Evolutionary conservation across 2,797 vertebrate species (phyloP).

Genomic region (Pipistrellus pipistrellus): DNA sequence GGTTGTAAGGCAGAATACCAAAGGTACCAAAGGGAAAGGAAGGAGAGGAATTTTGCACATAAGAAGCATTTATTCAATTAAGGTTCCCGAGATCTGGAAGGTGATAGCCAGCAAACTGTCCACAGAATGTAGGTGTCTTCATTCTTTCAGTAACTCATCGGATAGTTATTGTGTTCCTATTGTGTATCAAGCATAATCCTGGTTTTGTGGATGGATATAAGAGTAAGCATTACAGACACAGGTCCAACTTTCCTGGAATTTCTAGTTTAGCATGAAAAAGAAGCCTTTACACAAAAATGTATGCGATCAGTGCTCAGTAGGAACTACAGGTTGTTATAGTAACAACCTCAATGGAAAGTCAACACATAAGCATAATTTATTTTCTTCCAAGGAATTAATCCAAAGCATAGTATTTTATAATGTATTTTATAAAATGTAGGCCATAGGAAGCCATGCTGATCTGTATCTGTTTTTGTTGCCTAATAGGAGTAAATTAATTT

Average conservation of each 20-base stretch:
- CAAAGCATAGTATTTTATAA: conserved; percentile 10
- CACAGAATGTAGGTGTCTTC: not conserved
- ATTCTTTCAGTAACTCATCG: not conserved
- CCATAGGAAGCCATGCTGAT: not conserved
- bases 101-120: not conserved
- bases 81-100: not conserved
- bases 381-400: conserved; percentile 46
- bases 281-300: not conserved
- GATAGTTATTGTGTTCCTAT: not conserved
- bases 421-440: not conserved
- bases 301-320: not conserved
- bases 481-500: not conserved
- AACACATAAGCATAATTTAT: not conserved
- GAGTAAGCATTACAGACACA: not conserved
- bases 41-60: not conserved
- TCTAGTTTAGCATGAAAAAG: not conserved
- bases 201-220: not conserved
- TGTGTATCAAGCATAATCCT: not conserved
- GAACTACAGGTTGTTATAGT: not conserved
- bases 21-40: not conserved
- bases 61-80: not conserved
- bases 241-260: not conserved
- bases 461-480: not conserved
- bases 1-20: not conserved
- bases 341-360: conserved; percentile 5